phyloP scores from a whole-genome alignment of 2,797 vertebrate genomes.

The Coluber constrictor region DNA sequence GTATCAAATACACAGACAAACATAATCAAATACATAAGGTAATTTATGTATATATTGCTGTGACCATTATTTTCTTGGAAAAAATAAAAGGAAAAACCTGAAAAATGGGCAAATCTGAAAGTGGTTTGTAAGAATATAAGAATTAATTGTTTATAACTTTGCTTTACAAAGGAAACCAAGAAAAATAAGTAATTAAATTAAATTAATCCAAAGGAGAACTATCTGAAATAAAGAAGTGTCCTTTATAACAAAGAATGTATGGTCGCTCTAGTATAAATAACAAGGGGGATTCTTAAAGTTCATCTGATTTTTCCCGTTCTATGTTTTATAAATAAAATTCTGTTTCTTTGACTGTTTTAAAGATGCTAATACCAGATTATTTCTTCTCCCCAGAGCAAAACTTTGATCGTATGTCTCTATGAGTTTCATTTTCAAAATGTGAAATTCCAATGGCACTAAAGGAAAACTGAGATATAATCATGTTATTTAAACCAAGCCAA shows the following conservation, averaged over 20 bases:
- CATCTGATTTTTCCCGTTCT: conserved; percentile 8
- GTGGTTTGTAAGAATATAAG: neutral
- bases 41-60: neutral
- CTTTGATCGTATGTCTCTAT: neutral
- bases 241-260: neutral
- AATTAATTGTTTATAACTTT: conserved; percentile 3
- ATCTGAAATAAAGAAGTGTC: neutral
- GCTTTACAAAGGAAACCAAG: neutral
- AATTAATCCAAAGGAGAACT: neutral
- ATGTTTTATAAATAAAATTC: neutral
- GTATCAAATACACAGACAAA: neutral
- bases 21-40: neutral
- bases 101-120: neutral
- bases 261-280: neutral
- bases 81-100: neutral
- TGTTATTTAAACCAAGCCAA: conserved; percentile 13
- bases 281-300: neutral
- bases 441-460: neutral
- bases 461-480: conserved; percentile 16
- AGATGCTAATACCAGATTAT: conserved; percentile 1
- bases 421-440: conserved; percentile 18
- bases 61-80: neutral
- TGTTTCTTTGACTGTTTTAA: neutral
- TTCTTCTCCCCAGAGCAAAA: conserved; percentile 3
- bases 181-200: neutral